phyloP scores from a whole-genome alignment of 2,797 vertebrate genomes.

The Girardinus metallicus region DNA sequence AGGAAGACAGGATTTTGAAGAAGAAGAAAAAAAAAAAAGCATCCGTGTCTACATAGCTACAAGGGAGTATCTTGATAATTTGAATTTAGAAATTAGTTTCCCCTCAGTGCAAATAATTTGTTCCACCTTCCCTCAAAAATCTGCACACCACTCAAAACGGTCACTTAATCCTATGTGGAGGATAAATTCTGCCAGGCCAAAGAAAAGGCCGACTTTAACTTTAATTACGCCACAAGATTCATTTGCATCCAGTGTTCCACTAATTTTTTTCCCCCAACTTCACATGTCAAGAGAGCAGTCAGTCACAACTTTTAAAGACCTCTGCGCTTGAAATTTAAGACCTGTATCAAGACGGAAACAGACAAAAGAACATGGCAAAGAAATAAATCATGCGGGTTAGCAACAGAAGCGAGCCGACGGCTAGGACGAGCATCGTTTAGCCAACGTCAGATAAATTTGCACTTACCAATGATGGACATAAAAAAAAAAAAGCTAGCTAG shows the following conservation, averaged over 20 bases:
- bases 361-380: no score
- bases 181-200: background rate
- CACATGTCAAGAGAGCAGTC: no score
- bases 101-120: background rate
- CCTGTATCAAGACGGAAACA: no score
- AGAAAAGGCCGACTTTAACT: background rate
- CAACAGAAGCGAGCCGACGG: no score
- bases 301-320: no score
- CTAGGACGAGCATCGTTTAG: no score
- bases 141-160: background rate
- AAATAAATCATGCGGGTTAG: no score
- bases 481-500: no score
- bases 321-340: no score
- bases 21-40: background rate
- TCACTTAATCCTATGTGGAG: background rate
- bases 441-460: no score
- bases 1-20: slow-evolving; percentile 13
- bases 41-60: background rate
- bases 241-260: background rate
- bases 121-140: background rate
- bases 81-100: background rate
- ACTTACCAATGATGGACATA: no score
- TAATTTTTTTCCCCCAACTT: background rate
- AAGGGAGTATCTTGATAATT: background rate
- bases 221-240: background rate